phyloP scores from a whole-genome alignment of 2,888 invertebrate species.

The Trachelus tabidus region DNA sequence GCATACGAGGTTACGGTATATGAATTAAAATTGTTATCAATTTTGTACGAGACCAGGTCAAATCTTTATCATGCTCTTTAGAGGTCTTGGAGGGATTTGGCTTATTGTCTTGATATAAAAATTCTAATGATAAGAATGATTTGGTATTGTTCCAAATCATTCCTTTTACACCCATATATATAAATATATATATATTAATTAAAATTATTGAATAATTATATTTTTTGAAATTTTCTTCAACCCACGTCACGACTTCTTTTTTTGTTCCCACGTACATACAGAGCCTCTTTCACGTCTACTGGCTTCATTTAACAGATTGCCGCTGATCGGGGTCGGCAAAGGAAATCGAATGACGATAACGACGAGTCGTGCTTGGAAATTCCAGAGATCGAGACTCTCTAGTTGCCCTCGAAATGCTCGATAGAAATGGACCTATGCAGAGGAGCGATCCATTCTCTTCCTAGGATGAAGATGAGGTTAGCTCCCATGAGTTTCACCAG shows the following conservation, averaged over 20 bases:
- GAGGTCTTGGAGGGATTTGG: background rate
- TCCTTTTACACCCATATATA: no score
- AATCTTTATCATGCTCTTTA: conserved; percentile 29
- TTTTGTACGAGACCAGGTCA: conserved; percentile 51
- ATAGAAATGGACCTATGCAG: conserved; percentile 21
- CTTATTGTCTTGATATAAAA: background rate
- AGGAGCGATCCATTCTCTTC: conserved; percentile 12
- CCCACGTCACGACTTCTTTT: background rate
- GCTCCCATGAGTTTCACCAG: conserved; percentile 37
- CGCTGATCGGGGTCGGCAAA: background rate
- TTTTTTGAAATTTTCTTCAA: background rate
- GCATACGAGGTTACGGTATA: conserved; percentile 49
- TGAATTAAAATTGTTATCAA: conserved; percentile 57
- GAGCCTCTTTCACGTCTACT: background rate
- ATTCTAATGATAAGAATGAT: background rate
- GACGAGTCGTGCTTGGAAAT: background rate
- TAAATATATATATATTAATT: background rate
- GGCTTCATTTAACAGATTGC: background rate
- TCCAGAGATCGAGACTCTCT: background rate
- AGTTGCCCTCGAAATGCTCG: conserved; percentile 48
- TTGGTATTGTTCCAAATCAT: no score
- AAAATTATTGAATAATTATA: background rate
- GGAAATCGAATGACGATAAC: background rate
- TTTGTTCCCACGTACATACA: background rate
- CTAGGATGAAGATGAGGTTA: conserved; percentile 34